Evolutionary conservation across 2,888 invertebrate genomes (phyloP), one percentile per base, ranked within the genome.

Genomic region (Hirtodrosophila confusa): DNA sequence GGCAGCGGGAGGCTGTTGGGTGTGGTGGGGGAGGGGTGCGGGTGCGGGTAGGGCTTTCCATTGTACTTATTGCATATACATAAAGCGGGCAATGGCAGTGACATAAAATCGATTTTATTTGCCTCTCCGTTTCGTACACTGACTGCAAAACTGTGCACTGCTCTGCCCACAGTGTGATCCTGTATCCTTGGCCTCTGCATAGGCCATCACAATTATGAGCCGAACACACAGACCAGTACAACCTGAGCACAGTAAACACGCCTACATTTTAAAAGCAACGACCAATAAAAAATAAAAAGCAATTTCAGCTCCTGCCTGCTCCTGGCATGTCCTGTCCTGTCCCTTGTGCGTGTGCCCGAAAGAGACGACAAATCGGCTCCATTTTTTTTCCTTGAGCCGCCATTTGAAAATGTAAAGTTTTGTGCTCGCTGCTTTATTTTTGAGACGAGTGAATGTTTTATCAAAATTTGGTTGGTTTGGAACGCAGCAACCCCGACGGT

Each of bases 261-360:
- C 89, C 89, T 88, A 82, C 88, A 89, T 79, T 89, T 89, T 89
- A 84, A 89, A 75, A 80, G 85, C 85, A 87, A 82, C 89, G 85
- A 89, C 89, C 89, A 89, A 89, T 89, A 89, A 89, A 88, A 89
- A 89, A 83, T 78, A 84, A 86, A 87, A 77, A 53, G 56, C 61
- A 4, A 39, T 44, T 50, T 31, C 45, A 47, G 23, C 23, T 45
- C 3, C 45, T 10, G 53, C 2, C 55, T 8, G 47, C 27, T 36
- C 31, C 39, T 53, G 37, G 39, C 17, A 17, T 17, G 17, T 17
- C 17, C 17, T 17, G n/a, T n/a, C n/a, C 56, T 37, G 27, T 17
- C 35, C 9, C 29, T 8, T 41, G 37, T 12, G 8, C n/a, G 8
- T 23, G 60, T 9, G 47, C n/a, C 3, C 0, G 50, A 61, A 12